A percentile compares a stretch with the other conserved stretches of the same genome.
These are phyloP conservation scores for Columba livia DNA, from an alignment of 2,113 vertebrate species.

Conservation along the genomic window DNA sequence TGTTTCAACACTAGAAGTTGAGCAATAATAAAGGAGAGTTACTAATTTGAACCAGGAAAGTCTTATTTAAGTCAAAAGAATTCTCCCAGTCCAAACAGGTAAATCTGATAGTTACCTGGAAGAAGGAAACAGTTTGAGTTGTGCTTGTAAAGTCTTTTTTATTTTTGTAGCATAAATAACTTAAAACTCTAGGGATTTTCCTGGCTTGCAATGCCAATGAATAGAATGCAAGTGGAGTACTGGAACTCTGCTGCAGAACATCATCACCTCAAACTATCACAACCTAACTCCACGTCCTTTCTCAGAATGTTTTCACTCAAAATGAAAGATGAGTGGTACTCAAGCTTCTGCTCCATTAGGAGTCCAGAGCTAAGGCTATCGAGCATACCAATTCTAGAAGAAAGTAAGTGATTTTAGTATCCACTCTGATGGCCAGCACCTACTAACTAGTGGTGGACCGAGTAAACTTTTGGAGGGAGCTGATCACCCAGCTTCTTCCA, in stretches of 20 bases:
- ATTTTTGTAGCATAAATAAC: neutral
- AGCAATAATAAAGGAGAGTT: neutral
- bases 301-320: neutral
- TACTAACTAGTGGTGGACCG: neutral
- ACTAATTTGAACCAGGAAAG: neutral
- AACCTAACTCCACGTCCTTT: neutral
- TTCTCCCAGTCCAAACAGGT: neutral
- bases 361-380: neutral
- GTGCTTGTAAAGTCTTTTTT: neutral
- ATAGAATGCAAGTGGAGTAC: neutral
- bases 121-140: neutral
- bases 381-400: neutral
- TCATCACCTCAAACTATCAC: neutral
- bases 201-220: neutral
- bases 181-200: neutral
- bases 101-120: neutral
- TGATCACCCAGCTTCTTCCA: neutral
- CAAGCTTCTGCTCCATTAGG: neutral
- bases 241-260: neutral
- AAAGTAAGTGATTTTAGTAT: neutral
- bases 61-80: neutral
- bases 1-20: neutral
- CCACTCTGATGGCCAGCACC: neutral
- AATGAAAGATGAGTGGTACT: fast-evolving
- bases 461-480: neutral